phyloP scores from a whole-genome alignment of 64 coral and sea anemone species.

The Montipora foliosa region DNA sequence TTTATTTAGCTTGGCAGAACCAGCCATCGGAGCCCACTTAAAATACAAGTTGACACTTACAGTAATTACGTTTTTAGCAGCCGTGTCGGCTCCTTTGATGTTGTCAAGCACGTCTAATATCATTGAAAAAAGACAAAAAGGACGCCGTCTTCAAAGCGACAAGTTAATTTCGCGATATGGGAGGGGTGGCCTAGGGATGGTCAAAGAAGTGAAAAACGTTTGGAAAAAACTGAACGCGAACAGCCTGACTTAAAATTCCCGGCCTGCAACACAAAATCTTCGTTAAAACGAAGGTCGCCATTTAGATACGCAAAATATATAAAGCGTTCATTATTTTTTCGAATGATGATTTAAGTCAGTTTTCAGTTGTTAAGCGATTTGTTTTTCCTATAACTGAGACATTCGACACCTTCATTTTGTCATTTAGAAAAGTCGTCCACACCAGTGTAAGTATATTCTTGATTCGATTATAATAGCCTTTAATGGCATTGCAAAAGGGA shows the following conservation, averaged over 20 bases:
- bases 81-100: conserved; percentile 34
- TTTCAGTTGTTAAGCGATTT: not conserved
- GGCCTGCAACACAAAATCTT: not conserved
- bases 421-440: not conserved
- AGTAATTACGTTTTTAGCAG: conserved; percentile 53
- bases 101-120: conserved; percentile 27
- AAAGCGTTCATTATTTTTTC: not conserved
- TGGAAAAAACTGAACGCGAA: too few species aligned
- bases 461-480: conserved; percentile 40
- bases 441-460: conserved; percentile 26
- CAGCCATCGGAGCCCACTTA: conserved; percentile 30
- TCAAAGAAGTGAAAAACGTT: not conserved
- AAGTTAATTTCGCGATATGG: not conserved
- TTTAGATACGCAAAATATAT: too few species aligned
- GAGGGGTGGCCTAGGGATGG: not conserved
- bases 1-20: conserved; percentile 39
- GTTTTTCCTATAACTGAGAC: not conserved
- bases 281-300: not conserved
- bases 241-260: too few species aligned
- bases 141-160: conserved; percentile 35
- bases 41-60: conserved; percentile 56
- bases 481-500: conserved; percentile 1
- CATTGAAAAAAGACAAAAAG: conserved; percentile 36
- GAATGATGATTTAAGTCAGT: not conserved
- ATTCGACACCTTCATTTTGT: not conserved